Conservation (phyloP, 2,888 invertebrate genomes). For the Nysson spinosus region DNA sequence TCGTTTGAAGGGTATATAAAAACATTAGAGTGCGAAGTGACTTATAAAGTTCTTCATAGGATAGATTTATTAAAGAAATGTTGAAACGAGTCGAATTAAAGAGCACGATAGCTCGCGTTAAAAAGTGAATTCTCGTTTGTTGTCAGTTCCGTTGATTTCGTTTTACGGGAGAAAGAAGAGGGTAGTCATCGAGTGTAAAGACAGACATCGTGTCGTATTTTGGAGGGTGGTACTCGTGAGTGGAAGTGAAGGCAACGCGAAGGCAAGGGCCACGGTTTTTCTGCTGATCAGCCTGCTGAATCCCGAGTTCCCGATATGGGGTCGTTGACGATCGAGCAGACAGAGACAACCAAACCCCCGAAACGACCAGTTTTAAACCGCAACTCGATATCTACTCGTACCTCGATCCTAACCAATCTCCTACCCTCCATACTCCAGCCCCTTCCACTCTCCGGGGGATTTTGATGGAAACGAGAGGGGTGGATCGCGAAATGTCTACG, state of each 20-base stretch:
- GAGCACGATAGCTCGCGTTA: no score
- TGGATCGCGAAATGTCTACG: constrained; percentile 35
- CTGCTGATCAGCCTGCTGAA: constrained; percentile 75
- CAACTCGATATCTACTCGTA: constrained; percentile 74
- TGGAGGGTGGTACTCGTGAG: constrained; percentile 51
- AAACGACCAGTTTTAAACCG: constrained; percentile 73
- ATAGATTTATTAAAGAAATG: no score
- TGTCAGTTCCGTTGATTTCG: constrained; percentile 3
- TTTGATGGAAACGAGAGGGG: constrained; percentile 59
- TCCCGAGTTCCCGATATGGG: constrained; percentile 64
- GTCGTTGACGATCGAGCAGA: constrained; percentile 54
- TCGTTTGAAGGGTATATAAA: no score
- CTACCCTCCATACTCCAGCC: constrained; percentile 46
- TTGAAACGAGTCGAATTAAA: no score
- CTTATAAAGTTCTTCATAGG: no score
- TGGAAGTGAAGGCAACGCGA: constrained; percentile 60
- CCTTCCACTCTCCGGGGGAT: constrained; percentile 61
- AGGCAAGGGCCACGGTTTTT: constrained; percentile 61
- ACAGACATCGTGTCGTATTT: constrained; percentile 47
- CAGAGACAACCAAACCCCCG: constrained; percentile 50
- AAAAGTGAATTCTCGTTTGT: constrained; percentile 21
- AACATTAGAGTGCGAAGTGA: no score
- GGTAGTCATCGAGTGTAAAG: constrained; percentile 51
- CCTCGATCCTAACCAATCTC: constrained; percentile 64
- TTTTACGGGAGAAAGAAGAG: constrained; percentile 25